phyloP scores from a whole-genome alignment of 2,113 vertebrate genomes.

The Coptodon bakossiorum region DNA sequence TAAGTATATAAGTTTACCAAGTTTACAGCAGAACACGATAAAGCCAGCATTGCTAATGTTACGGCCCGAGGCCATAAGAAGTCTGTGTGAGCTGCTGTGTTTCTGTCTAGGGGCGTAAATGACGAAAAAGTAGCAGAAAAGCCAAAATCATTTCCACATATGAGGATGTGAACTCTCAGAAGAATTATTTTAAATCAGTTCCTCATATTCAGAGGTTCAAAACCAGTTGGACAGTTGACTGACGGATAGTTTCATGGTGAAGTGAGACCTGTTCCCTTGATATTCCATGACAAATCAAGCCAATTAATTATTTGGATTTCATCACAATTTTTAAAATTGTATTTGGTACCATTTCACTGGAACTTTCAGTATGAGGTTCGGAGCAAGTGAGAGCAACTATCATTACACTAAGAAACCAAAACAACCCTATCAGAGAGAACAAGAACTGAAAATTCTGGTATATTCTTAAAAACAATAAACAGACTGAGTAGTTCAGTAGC shows the following conservation, averaged over 20 bases:
- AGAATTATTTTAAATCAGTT: not conserved
- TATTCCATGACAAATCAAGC: not conserved
- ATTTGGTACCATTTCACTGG: not conserved
- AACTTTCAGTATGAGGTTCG: not conserved
- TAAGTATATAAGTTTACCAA: not conserved
- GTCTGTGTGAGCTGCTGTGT: not conserved
- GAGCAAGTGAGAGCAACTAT: not conserved
- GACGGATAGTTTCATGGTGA: not conserved
- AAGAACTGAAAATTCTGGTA: not conserved
- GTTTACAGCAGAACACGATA: not conserved
- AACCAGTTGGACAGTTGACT: not conserved
- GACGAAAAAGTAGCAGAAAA: not conserved
- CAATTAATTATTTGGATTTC: not conserved
- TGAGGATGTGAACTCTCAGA: not conserved
- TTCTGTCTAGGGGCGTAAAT: not conserved
- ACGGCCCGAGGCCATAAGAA: not conserved
- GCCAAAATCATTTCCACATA: not conserved
- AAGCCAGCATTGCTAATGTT: not conserved
- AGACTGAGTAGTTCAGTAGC: not conserved
- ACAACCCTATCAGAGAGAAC: not conserved
- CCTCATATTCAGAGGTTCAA: not conserved
- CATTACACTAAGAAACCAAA: not conserved
- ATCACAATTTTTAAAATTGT: not conserved
- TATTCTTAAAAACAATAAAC: not conserved
- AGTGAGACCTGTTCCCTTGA: not conserved